These are phyloP conservation scores for Balaenoptera acutorostrata DNA, from an alignment of 2,113 vertebrate species.

Conservation along the genomic window DNA sequence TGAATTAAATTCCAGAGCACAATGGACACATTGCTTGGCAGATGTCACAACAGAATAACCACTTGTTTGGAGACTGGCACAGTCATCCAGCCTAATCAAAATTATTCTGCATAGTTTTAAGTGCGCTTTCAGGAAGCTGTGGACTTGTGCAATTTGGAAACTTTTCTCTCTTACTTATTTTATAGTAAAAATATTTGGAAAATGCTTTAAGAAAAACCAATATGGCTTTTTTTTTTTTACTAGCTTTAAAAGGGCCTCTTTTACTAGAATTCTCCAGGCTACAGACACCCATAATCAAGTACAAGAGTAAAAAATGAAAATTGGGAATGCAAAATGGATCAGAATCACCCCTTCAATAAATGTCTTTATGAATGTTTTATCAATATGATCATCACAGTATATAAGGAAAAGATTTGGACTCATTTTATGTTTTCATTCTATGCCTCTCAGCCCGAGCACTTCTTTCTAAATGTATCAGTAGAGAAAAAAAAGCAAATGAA, in stretches of 20 bases:
- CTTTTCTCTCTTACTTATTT: conserved; percentile 63
- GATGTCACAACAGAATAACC: conserved; percentile 30
- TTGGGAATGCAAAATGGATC: conserved; percentile 23
- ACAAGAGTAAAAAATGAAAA: conserved; percentile 37
- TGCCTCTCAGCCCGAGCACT: conserved; percentile 60
- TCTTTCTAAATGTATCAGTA: conserved; percentile 72
- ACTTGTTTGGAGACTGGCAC: conserved; percentile 48
- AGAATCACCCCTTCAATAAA: not conserved
- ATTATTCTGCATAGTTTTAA: conserved; percentile 46
- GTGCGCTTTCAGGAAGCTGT: not conserved
- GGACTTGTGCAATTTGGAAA: not conserved
- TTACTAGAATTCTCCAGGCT: conserved; percentile 60
- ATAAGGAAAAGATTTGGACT: conserved; percentile 60
- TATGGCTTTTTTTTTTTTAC: conserved; percentile 11
- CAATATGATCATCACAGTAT: conserved; percentile 52
- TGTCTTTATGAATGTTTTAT: conserved; percentile 68
- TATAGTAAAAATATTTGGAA: conserved; percentile 70
- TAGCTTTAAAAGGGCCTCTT: conserved; percentile 54
- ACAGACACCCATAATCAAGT: conserved; percentile 37
- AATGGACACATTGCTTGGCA: conserved; percentile 43
- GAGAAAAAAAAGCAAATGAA: conserved; percentile 63
- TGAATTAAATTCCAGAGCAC: conserved; percentile 69
- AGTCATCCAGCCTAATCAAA: conserved; percentile 42
- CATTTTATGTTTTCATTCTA: conserved; percentile 62
- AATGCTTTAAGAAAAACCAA: conserved; percentile 67